These are phyloP conservation scores for Tichodroma muraria DNA, from an alignment of 2,113 vertebrate genomes.

Conservation along the genomic window DNA sequence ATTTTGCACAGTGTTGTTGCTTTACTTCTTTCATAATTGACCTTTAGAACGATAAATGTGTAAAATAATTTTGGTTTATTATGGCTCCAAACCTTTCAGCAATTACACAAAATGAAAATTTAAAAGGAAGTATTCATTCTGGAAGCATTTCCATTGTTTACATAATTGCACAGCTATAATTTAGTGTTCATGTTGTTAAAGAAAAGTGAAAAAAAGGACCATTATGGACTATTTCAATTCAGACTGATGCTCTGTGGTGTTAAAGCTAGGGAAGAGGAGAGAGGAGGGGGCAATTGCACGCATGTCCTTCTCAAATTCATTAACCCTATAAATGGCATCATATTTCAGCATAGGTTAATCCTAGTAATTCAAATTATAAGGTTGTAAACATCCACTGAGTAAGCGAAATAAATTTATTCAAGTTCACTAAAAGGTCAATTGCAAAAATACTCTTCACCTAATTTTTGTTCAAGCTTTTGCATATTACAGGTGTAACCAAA, in stretches of 20 bases:
- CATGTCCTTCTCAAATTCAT: slow-evolving; percentile 57
- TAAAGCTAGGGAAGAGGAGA: slow-evolving; percentile 48
- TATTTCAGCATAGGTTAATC: slow-evolving; percentile 8
- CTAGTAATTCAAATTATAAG: slow-evolving; percentile 13
- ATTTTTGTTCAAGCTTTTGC: slow-evolving; percentile 52
- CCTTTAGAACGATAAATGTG: slow-evolving; percentile 89
- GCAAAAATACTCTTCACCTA: slow-evolving; percentile 65
- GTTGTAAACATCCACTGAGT: background rate
- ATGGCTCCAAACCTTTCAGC: slow-evolving; percentile 87
- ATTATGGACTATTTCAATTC: slow-evolving; percentile 73
- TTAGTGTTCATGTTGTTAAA: slow-evolving; percentile 78
- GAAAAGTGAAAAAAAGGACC: slow-evolving; percentile 72
- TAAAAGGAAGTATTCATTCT: slow-evolving; percentile 87
- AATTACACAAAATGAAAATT: slow-evolving; percentile 95
- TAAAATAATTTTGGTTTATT: slow-evolving; percentile 94
- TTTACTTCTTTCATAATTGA: slow-evolving; percentile 92
- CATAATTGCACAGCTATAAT: slow-evolving; percentile 88
- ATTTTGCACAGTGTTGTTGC: slow-evolving; percentile 67
- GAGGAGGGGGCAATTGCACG: slow-evolving; percentile 26
- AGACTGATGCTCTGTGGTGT: slow-evolving; percentile 67
- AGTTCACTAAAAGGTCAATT: slow-evolving; percentile 61
- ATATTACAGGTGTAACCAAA: slow-evolving; percentile 74
- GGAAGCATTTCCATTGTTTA: slow-evolving; percentile 92
- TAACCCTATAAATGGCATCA: slow-evolving; percentile 53
- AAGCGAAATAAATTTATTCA: slow-evolving; percentile 21